Evolutionary conservation across 2,888 invertebrate species (phyloP), one percentile per base, ranked within the genome.

Genomic region (Drosophila austrosaltans): DNA sequence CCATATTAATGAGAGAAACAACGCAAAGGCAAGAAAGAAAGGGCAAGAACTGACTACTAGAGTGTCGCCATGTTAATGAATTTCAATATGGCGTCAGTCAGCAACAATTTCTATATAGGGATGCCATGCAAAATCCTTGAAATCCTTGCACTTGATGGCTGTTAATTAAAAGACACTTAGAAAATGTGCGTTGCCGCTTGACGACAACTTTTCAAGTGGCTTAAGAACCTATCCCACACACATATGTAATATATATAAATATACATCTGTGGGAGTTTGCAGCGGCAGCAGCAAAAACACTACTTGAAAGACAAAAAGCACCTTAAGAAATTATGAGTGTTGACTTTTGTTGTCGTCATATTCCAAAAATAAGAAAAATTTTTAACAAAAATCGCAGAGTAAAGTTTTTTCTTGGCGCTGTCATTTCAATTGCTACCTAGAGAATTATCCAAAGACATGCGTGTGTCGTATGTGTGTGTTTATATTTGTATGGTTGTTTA

Each of bases 161-260:
- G 88, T 89, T 85, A 89, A 85, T 85, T 89, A 89, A 82, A 85
- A 87, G 79, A 72, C 76, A 85, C 89, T 87, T 84, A 84, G 86
- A 75, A 79, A 74, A 76, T 69, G 67, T 72, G 66, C 66, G 71
- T 63, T 72, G 53, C 64, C 62, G 81, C 69, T 73, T 61, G 63
- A 62, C 63, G 63, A 62, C 63, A 84, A 79, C 59, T 77, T 76
- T 57, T 76, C 61, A 87, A 84, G 87, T 82, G 85, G 58, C 73
- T 77, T 62, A 67, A 75, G 75, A 68, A 76, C 72, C 66, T 67
- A 69, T 75, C 76, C 72, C 74, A 77, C 72, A 72, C 72, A 65
- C 66, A 75, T 62, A 36, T 71, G 63, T 71, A 20, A 40, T n/a
- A 40, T 40, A 40, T 40, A 40, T 25, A 25, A 12, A 22, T 4